Evolutionary conservation across 2,888 invertebrate genomes (phyloP), one percentile per base, ranked within the genome.

Genomic region (Helobdella robusta): DNA sequence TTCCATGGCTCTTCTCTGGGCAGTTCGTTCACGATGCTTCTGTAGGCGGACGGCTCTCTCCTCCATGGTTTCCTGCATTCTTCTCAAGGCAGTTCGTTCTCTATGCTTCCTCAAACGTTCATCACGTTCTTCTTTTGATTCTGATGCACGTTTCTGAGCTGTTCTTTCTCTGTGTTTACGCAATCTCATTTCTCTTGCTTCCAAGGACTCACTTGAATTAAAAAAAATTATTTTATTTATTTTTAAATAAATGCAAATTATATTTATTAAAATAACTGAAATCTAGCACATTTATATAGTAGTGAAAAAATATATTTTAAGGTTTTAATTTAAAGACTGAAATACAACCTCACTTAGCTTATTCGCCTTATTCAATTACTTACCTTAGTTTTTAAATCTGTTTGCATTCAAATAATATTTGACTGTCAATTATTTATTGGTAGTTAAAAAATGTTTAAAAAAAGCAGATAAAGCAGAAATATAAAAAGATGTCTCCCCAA

Each of bases 51-150:
- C 36, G 5, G 61, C 20, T 44, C 61, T 40, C 28, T 61, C 61
- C 28, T 61, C 61, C 61, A 61, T 44, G 2, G 61, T 44, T 28
- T 61, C 61, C n/a, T 61, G 61, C 61, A 61, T 61, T 11, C 61
- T 34, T 23, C 61, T 2, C 23, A 61, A 28, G 28, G 61, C 61
- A 23, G 61, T 61, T 44, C 61, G 11, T 61, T 61, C 61, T 4
- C 61, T 23, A 30, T 61, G 61, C 40, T 61, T 61, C 28, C 61
- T 40, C 23, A 61, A n/a, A 11, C 61, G 32, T 32, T 61, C 61
- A 6, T 61, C 61, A 6, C 61, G 32, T 61, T 44, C 36, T 2
- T 34, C 61, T 44, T 40, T 28, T n/a, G 44, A 28, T 61, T 61
- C 61, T 35, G 25, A 25, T 3, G 40, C 40, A 25, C 40, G 40